Evolutionary conservation across 1,140 invertebrate genomes (phyloP), one percentile per base, ranked within the genome.

Genomic region (Drosophila santomea): DNA sequence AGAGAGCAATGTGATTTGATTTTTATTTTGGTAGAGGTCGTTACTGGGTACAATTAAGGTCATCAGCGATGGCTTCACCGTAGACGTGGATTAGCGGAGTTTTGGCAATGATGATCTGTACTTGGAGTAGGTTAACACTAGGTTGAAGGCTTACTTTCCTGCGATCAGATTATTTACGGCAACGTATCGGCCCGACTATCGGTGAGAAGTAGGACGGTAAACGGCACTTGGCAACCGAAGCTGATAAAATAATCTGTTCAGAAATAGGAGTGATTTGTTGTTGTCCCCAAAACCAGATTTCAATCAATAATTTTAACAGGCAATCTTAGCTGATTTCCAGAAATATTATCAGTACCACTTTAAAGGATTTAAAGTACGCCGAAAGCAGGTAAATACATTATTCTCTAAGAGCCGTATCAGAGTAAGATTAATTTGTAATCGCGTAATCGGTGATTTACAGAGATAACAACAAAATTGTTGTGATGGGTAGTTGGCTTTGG

Each of bases 191-290:
- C 7, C 48, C 17, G 14, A 43, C 6, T 7, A 36, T 23, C n/a
- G 28, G 35, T 44, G 28, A 63, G 17, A 44, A 58, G 8, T 36
- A 11, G 15, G 14, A 11, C 23, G 25, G 5, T 48, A 38, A 38
- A 38, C 23, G 2, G 11, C 55, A 32, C 56, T 25, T 60, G 55
- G 61, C 20, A 63, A 63, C 56, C 8, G 14, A n/a, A 41, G 32
- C 60, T 66, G 45, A 67, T 67, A 25, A 35, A 41, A 64, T 25
- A 64, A 67, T 66, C 36, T 23, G 28, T 28, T 38, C 35, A 64
- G 44, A 17, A 23, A 15, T 51, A n/a, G 17, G 11, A 61, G 28
- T 61, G 56, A 63, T 63, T 60, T 17, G 39, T 41, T 59, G 10
- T 59, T 35, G 11, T 45, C 28, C n/a, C 4, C 39, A 11, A 44